Base-by-base conservation (phyloP, 2,113 vertebrate species). In the Columba livia region DNA sequence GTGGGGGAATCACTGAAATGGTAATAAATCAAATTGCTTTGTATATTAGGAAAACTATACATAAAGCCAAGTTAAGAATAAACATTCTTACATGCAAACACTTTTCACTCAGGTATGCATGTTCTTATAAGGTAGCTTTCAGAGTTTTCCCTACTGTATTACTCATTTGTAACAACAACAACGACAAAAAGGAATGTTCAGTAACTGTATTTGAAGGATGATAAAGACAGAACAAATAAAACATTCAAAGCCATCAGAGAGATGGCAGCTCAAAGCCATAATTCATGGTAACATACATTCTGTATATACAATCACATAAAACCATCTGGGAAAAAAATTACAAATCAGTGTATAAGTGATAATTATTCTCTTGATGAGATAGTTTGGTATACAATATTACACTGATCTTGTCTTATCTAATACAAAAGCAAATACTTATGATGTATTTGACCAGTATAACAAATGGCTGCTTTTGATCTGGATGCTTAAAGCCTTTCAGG, bases 1-100 rank as follows among this genome's bases (percentile, higher is more conserved):
- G 58, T 73, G 42, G 62, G 17, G 61, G n/a, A 90, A 94, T 90
- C 65, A 31, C 50, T 93, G 48, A 96, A 97, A 97, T 93, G n/a
- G 24, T 42, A 75, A 84, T 65, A 96, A 82, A 72, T 51, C 54
- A 36, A 8, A 38, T 10, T 79, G 31, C 11, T 15, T 50, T 25
- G 3, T 11, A 12, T 62, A 20, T 51, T 66, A 83, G 40, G 28
- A 15, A 85, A 73, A 25, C 8, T 3, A 60, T 84, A 69, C 6
- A 66, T 29, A 48, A 89, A 75, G 16, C n/a, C 58, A 74, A 12
- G 65, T 58, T 90, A 90, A 96, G 72, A 42, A 64, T 18, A 84
- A 91, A 10, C 9, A 38, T 85, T 65, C n/a, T 56, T 79, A 73
- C 7, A 11, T 15, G 38, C 1, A 57, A 79, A 2, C 23, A 56